Conservation (phyloP, 2,113 vertebrate genomes). For the Zosterops pallidus region DNA sequence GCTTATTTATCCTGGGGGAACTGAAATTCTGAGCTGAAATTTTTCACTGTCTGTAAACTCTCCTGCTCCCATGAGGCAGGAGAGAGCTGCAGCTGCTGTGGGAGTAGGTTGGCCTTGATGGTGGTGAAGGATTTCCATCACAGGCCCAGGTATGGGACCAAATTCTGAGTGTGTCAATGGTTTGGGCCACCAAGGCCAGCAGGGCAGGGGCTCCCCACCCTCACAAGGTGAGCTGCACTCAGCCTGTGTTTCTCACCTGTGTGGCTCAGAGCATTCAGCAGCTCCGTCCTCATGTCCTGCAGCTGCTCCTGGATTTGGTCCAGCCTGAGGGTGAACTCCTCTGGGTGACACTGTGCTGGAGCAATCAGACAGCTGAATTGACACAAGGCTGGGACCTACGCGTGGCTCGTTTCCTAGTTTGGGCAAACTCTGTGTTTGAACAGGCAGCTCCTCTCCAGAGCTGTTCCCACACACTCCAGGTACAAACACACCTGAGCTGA, state of each 20-base stretch:
- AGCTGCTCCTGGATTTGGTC: conserved; percentile 56
- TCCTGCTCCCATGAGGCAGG: background rate
- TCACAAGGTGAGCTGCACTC: background rate
- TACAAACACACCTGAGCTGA: background rate
- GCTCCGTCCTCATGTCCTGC: conserved; percentile 40
- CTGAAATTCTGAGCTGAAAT: background rate
- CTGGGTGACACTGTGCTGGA: conserved; percentile 28
- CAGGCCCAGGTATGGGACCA: background rate
- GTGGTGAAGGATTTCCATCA: background rate
- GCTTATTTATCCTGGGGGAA: background rate
- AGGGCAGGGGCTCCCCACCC: background rate
- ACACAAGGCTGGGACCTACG: background rate
- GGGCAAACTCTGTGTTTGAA: background rate
- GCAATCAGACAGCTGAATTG: background rate
- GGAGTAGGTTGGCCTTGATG: background rate
- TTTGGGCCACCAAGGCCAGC: background rate
- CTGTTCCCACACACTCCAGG: background rate
- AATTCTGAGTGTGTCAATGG: background rate
- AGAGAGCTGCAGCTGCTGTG: background rate
- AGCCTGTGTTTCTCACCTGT: background rate
- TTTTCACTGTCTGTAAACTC: background rate
- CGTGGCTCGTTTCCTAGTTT: background rate
- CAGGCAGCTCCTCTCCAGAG: background rate
- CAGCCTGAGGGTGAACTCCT: conserved; percentile 19
- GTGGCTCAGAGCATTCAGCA: background rate